A percentile compares a stretch with the other conserved stretches of the same genome.
Evolutionary conservation across 2,888 invertebrate genomes (phyloP).

Genomic region (Stenurella melanura): DNA sequence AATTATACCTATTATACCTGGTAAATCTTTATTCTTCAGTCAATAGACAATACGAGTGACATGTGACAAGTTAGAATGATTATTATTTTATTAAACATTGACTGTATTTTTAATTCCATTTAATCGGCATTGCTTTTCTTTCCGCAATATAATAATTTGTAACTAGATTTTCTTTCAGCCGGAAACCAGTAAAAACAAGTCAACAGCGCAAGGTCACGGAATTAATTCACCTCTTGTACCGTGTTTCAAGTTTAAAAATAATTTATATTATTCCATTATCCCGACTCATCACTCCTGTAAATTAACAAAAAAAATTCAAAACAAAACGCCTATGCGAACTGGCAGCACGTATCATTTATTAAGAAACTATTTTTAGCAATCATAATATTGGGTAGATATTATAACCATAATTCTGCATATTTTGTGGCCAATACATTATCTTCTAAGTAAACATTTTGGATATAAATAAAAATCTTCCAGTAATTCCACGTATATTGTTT

Average conservation of each 20-base stretch:
- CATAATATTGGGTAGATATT: slow-evolving; percentile 32
- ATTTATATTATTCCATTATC: neutral
- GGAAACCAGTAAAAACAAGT: too few relatives aligned
- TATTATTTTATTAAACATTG: too few relatives aligned
- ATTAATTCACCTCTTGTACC: neutral
- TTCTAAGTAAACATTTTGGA: slow-evolving; percentile 9
- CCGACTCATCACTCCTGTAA: slow-evolving; percentile 11
- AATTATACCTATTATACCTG: too few relatives aligned
- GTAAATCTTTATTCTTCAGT: too few relatives aligned
- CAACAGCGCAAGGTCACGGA: neutral
- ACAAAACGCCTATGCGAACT: slow-evolving; percentile 32
- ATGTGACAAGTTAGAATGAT: too few relatives aligned
- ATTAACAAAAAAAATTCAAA: slow-evolving; percentile 40
- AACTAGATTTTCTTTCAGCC: too few relatives aligned
- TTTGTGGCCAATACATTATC: slow-evolving; percentile 35
- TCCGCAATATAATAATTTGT: too few relatives aligned
- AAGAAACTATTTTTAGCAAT: slow-evolving; percentile 30
- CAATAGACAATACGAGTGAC: too few relatives aligned
- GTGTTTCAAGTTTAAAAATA: neutral
- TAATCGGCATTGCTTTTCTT: too few relatives aligned
- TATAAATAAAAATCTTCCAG: slow-evolving; percentile 38
- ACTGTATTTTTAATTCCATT: too few relatives aligned
- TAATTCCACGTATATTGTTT: slow-evolving; percentile 5
- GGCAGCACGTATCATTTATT: slow-evolving; percentile 26
- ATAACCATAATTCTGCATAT: slow-evolving; percentile 37